Percentiles rank a stretch among this genome's conserved stretches.
These are phyloP conservation scores for Harmothoe impar DNA, from an alignment of 2,888 invertebrate genomes.

Conservation along the genomic window DNA sequence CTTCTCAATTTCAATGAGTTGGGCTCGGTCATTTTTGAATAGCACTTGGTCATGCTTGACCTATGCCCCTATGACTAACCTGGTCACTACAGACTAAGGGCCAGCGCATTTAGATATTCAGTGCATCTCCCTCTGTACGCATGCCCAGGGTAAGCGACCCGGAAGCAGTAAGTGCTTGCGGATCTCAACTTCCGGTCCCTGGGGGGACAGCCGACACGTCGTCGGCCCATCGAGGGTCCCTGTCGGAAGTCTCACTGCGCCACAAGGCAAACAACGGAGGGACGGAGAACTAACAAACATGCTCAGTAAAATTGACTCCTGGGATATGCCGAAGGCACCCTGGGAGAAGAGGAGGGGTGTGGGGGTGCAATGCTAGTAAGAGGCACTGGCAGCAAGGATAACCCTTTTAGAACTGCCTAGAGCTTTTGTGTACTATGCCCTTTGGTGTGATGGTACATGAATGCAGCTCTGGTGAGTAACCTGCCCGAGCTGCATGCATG, in stretches of 20 bases:
- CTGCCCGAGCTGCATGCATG: too few relatives aligned
- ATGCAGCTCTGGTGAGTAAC: too few relatives aligned
- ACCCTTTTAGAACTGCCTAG: too few relatives aligned
- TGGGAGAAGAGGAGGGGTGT: background rate
- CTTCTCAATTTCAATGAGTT: too few relatives aligned
- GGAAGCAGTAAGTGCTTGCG: slow-evolving; percentile 15
- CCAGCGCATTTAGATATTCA: too few relatives aligned
- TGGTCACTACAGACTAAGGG: too few relatives aligned
- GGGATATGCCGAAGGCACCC: background rate
- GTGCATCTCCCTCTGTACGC: background rate
- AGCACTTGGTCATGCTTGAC: too few relatives aligned
- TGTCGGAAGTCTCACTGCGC: background rate
- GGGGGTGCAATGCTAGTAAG: background rate
- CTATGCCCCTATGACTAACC: too few relatives aligned
- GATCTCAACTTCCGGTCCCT: slow-evolving; percentile 22
- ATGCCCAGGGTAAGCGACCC: background rate
- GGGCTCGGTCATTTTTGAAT: too few relatives aligned
- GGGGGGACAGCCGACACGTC: background rate
- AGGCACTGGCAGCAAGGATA: background rate
- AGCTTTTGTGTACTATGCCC: too few relatives aligned
- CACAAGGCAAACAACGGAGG: background rate
- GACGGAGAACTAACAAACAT: slow-evolving; percentile 18
- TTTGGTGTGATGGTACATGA: too few relatives aligned
- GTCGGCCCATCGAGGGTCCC: background rate
- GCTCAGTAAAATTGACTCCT: background rate